These are phyloP conservation scores for Meriones unguiculatus DNA, from an alignment of 2,113 vertebrate species.

Conservation along the genomic window DNA sequence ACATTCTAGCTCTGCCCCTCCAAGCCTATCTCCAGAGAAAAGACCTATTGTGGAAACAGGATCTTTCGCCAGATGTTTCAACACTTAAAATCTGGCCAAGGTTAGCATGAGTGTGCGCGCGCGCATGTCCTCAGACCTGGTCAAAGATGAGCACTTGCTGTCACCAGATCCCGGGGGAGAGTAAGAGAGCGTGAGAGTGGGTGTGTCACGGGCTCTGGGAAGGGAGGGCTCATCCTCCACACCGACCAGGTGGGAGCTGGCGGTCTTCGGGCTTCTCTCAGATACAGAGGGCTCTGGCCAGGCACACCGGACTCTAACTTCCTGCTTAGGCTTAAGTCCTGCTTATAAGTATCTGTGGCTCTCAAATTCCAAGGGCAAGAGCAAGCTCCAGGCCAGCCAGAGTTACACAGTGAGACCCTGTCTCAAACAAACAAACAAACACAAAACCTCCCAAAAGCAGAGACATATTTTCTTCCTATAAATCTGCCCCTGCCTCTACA, in stretches of 20 bases:
- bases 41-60: constrained; percentile 77
- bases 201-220: not conserved
- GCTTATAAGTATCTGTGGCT: constrained; percentile 13
- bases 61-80: constrained; percentile 84
- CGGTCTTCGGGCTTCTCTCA: constrained; percentile 57
- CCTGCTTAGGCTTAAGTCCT: constrained; percentile 44
- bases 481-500: not conserved
- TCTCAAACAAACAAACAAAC: not conserved
- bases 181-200: not conserved
- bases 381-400: not conserved
- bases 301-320: not conserved
- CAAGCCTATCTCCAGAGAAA: constrained; percentile 72
- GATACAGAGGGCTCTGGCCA: not conserved
- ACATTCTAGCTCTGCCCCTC: constrained; percentile 59
- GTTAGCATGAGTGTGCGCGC: constrained; percentile 61
- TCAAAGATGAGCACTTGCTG: not conserved
- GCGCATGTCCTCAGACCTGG: not conserved
- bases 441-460: constrained; percentile 30
- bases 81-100: constrained; percentile 52
- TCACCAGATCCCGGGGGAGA: not conserved
- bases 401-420: not conserved
- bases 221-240: not conserved
- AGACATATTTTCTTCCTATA: not conserved
- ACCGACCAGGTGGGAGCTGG: not conserved
- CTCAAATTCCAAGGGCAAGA: constrained; percentile 14